A percentile compares a stretch with the other conserved stretches of the same genome.
Conservation (phyloP, 2,797 vertebrate species). For the Acanthopagrus latus region DNA sequence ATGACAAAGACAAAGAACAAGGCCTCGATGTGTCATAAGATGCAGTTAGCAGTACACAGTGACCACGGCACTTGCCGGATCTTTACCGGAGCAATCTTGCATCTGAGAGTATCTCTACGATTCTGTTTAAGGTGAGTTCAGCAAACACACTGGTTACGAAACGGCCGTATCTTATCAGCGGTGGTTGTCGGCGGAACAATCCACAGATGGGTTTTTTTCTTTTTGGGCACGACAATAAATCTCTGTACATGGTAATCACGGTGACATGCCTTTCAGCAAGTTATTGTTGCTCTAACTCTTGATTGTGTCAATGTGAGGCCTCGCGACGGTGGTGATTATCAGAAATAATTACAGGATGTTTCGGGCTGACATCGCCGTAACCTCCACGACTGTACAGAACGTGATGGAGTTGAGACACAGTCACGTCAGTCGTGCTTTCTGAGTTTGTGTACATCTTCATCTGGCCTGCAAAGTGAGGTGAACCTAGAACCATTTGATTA, state of each 20-base stretch:
- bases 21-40: not conserved
- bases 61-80: not conserved
- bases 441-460: not conserved
- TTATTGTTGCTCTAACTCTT: constrained; percentile 8
- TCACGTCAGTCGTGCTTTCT: not conserved
- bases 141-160: not conserved
- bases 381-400: not conserved
- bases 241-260: not conserved
- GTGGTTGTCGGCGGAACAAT: not conserved
- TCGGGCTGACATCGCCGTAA: not conserved
- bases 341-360: not conserved
- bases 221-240: not conserved
- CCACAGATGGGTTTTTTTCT: too few species aligned
- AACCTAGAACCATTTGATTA: not conserved
- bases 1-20: not conserved
- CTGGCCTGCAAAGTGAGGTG: not conserved
- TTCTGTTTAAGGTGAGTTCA: not conserved
- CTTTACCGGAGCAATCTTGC: not conserved
- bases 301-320: not conserved
- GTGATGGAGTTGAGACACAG: not conserved
- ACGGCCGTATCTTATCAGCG: not conserved
- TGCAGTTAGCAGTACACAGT: not conserved
- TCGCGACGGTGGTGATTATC: not conserved
- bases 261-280: not conserved
- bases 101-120: not conserved